Evolutionary conservation across 2,888 invertebrate species (phyloP).

Genomic region (Thysanoteuthis rhombus): DNA sequence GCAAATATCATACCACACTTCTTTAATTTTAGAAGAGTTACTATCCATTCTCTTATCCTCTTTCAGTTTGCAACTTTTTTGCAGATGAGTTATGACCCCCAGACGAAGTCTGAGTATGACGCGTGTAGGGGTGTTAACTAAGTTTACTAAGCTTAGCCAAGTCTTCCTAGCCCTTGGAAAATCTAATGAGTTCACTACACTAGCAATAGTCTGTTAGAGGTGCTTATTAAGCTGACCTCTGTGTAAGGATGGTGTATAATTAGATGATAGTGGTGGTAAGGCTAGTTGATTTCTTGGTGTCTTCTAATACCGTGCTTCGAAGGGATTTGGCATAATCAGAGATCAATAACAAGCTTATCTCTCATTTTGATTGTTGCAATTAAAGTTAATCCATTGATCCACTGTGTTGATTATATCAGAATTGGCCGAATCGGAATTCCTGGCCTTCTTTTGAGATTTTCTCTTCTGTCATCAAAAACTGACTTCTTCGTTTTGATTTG

Average conservation of each 20-base stretch:
- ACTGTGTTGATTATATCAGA: background rate
- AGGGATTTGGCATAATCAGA: background rate
- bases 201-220: background rate
- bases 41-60: too few species aligned
- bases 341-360: background rate
- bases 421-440: background rate
- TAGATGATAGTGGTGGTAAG: background rate
- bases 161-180: too few species aligned
- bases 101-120: too few species aligned
- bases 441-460: background rate
- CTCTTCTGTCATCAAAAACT: background rate
- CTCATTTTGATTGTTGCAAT: background rate
- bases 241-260: background rate
- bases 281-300: background rate
- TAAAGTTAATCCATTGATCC: background rate
- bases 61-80: too few species aligned
- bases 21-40: too few species aligned
- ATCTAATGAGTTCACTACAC: too few species aligned
- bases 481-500: background rate
- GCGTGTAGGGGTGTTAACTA: too few species aligned
- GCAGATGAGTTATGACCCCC: too few species aligned
- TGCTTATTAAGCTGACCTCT: background rate
- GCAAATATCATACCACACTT: too few species aligned
- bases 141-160: too few species aligned
- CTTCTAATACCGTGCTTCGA: background rate